A percentile compares a stretch with the other conserved stretches of the same genome.
These are phyloP conservation scores for Barypeithes pellucidus DNA, from an alignment of 2,888 invertebrate genomes.

Conservation along the genomic window DNA sequence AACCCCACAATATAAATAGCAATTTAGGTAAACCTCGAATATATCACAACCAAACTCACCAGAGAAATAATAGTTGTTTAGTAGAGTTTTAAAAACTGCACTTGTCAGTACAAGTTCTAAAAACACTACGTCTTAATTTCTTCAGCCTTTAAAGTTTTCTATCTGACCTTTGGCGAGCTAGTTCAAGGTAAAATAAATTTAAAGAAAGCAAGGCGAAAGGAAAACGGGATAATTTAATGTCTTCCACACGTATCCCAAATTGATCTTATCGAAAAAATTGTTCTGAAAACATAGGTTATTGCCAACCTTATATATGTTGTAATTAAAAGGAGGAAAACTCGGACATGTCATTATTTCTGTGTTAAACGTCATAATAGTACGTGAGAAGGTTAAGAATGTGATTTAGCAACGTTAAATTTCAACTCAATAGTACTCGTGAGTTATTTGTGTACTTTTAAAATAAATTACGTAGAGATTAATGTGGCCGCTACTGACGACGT, in stretches of 20 bases:
- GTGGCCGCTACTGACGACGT: no score
- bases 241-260: slow-evolving; percentile 15
- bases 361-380: no score
- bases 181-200: slow-evolving; percentile 26
- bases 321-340: slow-evolving; percentile 21
- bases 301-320: background rate
- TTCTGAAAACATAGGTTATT: slow-evolving; percentile 10
- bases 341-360: background rate
- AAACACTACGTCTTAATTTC: background rate
- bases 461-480: no score
- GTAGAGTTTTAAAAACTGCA: no score
- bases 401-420: no score
- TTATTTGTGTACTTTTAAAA: no score
- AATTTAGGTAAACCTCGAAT: no score
- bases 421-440: no score
- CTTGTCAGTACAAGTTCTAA: background rate
- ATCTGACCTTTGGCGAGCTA: background rate
- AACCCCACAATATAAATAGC: no score
- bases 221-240: slow-evolving; percentile 23
- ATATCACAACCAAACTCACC: no score
- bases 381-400: no score
- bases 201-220: slow-evolving; percentile 11
- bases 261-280: background rate
- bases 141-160: background rate
- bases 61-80: no score